Conservation (phyloP, 2,888 invertebrate genomes). For the Eudemis profundana region DNA sequence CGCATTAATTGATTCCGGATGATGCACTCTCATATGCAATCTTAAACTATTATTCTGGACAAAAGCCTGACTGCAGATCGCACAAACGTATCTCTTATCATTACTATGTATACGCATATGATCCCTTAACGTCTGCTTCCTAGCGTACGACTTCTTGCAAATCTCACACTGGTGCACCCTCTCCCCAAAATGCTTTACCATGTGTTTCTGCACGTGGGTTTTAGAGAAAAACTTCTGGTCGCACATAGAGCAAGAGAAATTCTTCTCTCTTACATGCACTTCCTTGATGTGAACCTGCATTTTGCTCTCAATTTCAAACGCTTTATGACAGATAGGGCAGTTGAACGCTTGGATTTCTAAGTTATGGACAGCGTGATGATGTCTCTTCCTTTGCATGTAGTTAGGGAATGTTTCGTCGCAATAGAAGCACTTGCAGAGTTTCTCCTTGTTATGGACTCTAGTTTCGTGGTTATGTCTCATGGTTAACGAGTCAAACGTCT, state of each 20-base stretch:
- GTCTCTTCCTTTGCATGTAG: constrained; percentile 65
- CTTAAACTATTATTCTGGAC: constrained; percentile 66
- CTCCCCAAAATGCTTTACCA: constrained; percentile 80
- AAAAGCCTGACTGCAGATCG: constrained; percentile 64
- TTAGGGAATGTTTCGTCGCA: constrained; percentile 68
- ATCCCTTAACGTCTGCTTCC: constrained; percentile 70
- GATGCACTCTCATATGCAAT: constrained; percentile 66
- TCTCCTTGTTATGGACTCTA: constrained; percentile 62
- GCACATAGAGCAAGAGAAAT: constrained; percentile 77
- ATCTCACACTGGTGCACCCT: constrained; percentile 75
- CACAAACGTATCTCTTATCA: constrained; percentile 62
- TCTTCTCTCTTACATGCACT: constrained; percentile 77
- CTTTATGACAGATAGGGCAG: constrained; percentile 70
- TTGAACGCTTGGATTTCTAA: constrained; percentile 60
- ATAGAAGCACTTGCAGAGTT: constrained; percentile 64
- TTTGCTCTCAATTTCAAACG: constrained; percentile 66
- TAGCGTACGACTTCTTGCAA: constrained; percentile 80
- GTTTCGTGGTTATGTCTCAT: constrained; percentile 65
- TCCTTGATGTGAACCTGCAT: constrained; percentile 72
- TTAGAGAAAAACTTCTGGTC: constrained; percentile 81
- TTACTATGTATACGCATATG: constrained; percentile 73
- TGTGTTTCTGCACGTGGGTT: constrained; percentile 80
- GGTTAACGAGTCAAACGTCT: constrained; percentile 65
- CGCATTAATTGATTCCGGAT: constrained; percentile 51
- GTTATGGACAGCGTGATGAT: constrained; percentile 63